phyloP scores from a whole-genome alignment of 2,888 invertebrate species.

The Tethea ocularis region DNA sequence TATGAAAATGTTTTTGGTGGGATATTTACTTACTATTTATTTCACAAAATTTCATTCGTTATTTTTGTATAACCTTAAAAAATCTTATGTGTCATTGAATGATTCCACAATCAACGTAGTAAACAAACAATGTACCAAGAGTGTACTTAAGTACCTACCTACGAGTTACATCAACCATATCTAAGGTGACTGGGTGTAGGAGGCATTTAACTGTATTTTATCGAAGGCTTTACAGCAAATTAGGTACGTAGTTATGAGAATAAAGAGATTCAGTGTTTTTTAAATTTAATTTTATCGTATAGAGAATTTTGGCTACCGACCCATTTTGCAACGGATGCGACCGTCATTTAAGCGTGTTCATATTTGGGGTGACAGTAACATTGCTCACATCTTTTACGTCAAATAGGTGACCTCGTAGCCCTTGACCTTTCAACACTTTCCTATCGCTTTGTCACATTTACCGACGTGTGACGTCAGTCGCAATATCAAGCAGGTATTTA shows the following conservation, averaged over 20 bases:
- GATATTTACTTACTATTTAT: neutral
- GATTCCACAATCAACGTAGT: neutral
- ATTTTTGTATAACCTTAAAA: neutral
- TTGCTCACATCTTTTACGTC: slow-evolving; percentile 28
- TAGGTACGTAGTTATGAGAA: neutral
- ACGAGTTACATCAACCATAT: neutral
- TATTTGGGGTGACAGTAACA: slow-evolving; percentile 34
- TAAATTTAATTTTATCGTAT: slow-evolving; percentile 10
- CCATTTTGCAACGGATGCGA: slow-evolving; percentile 41
- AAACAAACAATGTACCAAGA: neutral
- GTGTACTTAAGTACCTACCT: neutral
- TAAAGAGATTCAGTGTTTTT: slow-evolving; percentile 17
- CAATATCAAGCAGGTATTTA: slow-evolving; percentile 22
- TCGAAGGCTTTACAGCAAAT: neutral
- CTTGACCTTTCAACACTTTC: slow-evolving; percentile 26
- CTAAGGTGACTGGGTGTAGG: neutral
- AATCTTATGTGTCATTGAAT: neutral
- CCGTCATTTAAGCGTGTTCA: slow-evolving; percentile 28
- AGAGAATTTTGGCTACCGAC: slow-evolving; percentile 20
- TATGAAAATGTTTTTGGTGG: too few species aligned
- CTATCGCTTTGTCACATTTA: slow-evolving; percentile 21
- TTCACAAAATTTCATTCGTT: neutral
- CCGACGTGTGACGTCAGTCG: slow-evolving; percentile 20
- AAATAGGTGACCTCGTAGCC: slow-evolving; percentile 32
- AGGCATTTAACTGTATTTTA: neutral